Evolutionary conservation across 2,797 vertebrate genomes (phyloP), one percentile per base, ranked within the genome.

Genomic region (Enteromius anoplus): DNA sequence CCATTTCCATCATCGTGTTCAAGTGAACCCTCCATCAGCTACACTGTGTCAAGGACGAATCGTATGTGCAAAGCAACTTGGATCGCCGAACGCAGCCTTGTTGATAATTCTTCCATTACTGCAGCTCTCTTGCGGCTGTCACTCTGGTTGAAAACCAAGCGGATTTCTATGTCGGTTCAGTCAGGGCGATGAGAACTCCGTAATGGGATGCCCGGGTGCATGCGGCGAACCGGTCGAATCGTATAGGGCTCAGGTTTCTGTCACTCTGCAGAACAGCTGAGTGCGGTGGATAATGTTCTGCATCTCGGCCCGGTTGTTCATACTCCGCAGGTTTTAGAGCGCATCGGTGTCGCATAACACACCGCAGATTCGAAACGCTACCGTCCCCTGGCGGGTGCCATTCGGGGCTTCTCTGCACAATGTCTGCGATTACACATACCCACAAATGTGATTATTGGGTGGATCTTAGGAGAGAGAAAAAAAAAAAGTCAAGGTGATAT

Each of bases 191-290:
- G 34, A 71, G 65, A 26, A 66, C 65, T 60, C 21, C 26, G 14
- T 66, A 19, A 76, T 58, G 73, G 64, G 40, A 83, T 55, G 64
- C 65, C 32, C 6, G n/a, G 75, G 73, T 21, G 29, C 42, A 45
- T 64, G 64, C 66, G 68, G 83, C 42, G 81, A 76, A 65, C 17
- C 12, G 34, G 42, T 47, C n/a, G 40, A 34, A 29, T 60, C 10
- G 26, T 71, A 34, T 70, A 53, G 11, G 26, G 29, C 23, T 84
- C 45, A 34, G 68, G 77, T 84, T 66, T 84, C 69, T 75, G 49
- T 55, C 78, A 80, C 78, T 71, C 76, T 78, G 69, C 75, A 42
- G 40, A 83, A 78, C 84, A 70, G 71, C 71, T 85, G 71, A 68
- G 47, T 51, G 60, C n/a, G 32, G 45, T 29, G 60, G 71, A 75